Conservation (phyloP, 2,113 vertebrate genomes). For the Ameiurus melas region DNA sequence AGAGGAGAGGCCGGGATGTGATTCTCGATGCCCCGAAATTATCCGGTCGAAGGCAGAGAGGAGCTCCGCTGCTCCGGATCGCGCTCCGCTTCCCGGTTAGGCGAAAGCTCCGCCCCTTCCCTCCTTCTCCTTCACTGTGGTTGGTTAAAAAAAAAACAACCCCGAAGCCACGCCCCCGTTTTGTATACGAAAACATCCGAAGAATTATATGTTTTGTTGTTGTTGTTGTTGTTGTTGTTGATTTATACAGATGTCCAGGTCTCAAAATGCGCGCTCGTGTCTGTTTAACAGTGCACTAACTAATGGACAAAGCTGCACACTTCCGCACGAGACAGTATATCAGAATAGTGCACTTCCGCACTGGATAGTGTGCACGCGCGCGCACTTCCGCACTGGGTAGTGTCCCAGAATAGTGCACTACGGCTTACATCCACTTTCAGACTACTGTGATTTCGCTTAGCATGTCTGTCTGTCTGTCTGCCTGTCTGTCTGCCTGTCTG, state of each 20-base stretch:
- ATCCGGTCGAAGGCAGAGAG: background rate
- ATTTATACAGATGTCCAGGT: too few species aligned
- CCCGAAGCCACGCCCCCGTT: constrained; percentile 37
- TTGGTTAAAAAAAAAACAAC: background rate
- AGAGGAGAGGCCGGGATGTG: background rate
- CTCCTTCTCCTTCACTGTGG: constrained; percentile 13
- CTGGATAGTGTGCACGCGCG: background rate
- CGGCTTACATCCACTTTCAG: background rate
- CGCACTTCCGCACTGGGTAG: background rate
- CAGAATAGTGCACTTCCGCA: background rate
- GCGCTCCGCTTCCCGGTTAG: constrained; percentile 54
- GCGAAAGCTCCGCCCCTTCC: constrained; percentile 34
- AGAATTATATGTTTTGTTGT: background rate
- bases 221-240: background rate
- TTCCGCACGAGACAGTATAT: background rate
- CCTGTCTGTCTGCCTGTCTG: too few species aligned
- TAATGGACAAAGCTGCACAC: background rate
- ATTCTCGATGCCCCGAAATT: background rate
- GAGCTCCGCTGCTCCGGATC: constrained; percentile 12
- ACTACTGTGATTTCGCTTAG: too few species aligned
- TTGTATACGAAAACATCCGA: background rate
- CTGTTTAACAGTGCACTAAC: background rate
- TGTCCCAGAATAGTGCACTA: background rate
- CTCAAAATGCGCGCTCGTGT: background rate
- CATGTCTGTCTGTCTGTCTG: too few species aligned